Conservation (phyloP, 2,113 vertebrate species). For the Cynopterus brachyotis region DNA sequence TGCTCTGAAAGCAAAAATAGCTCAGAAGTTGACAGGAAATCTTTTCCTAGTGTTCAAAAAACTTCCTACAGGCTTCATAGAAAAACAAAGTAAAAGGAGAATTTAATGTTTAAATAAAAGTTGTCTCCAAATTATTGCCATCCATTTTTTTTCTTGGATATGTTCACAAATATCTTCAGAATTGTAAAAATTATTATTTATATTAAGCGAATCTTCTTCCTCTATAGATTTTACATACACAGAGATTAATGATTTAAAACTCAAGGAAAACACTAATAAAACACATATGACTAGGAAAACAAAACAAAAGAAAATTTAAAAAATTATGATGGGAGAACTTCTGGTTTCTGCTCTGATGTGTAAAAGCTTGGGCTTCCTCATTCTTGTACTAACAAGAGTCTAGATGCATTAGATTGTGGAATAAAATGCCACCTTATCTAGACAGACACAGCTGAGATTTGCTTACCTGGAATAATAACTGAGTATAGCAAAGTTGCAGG, state of each 20-base stretch:
- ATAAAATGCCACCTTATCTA: neutral
- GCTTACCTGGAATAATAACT: neutral
- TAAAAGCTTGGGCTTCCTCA: neutral
- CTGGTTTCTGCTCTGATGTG: neutral
- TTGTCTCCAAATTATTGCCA: neutral
- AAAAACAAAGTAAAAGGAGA: neutral
- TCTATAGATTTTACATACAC: neutral
- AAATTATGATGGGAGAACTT: neutral
- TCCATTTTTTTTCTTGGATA: neutral
- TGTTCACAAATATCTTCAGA: neutral
- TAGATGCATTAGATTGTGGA: neutral
- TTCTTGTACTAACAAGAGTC: neutral
- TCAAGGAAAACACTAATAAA: neutral
- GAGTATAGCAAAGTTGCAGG: neutral
- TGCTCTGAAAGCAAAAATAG: neutral
- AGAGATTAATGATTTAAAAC: neutral
- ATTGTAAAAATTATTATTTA: neutral
- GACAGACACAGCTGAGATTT: neutral
- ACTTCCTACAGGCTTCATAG: neutral
- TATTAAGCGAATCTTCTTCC: neutral
- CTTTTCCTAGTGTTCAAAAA: neutral
- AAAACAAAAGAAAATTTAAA: neutral
- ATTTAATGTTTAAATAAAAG: neutral
- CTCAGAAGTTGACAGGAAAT: neutral
- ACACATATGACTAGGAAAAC: neutral